phyloP scores from a whole-genome alignment of 2,113 vertebrate species.

The Dendrocopos noguchii region DNA sequence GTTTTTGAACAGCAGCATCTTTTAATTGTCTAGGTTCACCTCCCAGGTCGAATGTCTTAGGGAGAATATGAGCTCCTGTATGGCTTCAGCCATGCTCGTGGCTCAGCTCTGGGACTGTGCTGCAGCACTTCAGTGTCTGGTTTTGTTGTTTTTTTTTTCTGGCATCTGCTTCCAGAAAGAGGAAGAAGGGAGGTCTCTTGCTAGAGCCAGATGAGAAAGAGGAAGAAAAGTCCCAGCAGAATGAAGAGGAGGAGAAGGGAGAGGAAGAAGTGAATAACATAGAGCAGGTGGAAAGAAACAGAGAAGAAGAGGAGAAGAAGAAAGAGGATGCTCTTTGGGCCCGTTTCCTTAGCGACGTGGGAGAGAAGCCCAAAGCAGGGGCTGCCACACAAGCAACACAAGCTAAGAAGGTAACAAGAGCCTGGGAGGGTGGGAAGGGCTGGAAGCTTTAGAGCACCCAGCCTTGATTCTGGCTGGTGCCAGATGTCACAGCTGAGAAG shows the following conservation, averaged over 20 bases:
- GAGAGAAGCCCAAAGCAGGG: conserved; percentile 76
- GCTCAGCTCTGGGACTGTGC: neutral
- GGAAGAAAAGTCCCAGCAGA: conserved; percentile 32
- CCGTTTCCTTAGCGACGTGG: conserved; percentile 93
- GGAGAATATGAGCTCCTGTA: rapidly evolving
- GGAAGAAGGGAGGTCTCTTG: conserved; percentile 81
- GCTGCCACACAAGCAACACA: neutral
- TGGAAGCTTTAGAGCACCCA: neutral
- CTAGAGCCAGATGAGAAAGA: conserved; percentile 68
- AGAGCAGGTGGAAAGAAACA: neutral
- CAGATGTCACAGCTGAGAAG: neutral
- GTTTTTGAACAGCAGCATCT: neutral
- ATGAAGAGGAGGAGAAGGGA: neutral
- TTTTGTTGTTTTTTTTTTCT: neutral
- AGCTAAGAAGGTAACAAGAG: conserved; percentile 21
- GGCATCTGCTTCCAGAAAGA: conserved; percentile 78
- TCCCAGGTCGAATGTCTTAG: no score
- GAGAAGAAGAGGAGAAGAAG: conserved; percentile 75
- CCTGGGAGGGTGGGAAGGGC: neutral
- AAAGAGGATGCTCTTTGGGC: conserved; percentile 97
- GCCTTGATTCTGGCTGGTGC: rapidly evolving
- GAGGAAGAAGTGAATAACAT: neutral
- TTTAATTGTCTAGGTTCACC: no score
- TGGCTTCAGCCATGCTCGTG: rapidly evolving
- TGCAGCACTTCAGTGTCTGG: neutral